Evolutionary conservation across 1,140 invertebrate genomes (phyloP).

Genomic region (Aphelenchoides fujianensis): DNA sequence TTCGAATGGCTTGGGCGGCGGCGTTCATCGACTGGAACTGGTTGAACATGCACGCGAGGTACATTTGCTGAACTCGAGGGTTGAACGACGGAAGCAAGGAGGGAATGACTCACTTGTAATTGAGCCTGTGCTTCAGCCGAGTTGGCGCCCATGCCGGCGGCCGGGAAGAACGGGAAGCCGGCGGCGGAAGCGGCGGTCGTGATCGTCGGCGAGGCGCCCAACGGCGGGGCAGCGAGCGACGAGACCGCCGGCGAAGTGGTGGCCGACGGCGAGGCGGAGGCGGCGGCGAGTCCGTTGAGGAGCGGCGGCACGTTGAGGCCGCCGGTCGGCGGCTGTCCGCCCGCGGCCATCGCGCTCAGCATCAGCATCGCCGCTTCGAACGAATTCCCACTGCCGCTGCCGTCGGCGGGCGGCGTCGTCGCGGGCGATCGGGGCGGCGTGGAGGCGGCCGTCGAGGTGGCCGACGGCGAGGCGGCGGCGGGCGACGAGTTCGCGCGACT

Average conservation of each 20-base stretch:
- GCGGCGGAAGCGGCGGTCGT: background rate
- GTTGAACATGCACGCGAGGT: background rate
- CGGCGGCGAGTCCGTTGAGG: background rate
- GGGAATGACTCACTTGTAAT: background rate
- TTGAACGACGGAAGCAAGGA: background rate
- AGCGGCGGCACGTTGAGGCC: background rate
- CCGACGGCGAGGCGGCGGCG: background rate
- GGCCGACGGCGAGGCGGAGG: no score
- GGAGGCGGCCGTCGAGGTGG: background rate
- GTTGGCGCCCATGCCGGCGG: background rate
- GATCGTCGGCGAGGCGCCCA: background rate
- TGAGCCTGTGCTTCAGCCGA: background rate
- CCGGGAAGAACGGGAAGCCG: background rate
- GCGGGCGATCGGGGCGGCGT: background rate
- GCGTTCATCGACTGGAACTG: background rate
- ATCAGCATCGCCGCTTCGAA: constrained; percentile 1
- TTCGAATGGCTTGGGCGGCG: background rate
- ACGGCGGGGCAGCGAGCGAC: no score
- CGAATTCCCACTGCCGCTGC: background rate
- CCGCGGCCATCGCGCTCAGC: background rate
- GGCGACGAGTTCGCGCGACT: background rate
- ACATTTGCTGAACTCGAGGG: background rate
- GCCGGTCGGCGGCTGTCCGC: no score
- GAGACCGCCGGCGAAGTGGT: no score
- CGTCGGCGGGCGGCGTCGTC: background rate